Percentiles rank a stretch among this genome's conserved stretches.
Evolutionary conservation across 1,140 invertebrate species (phyloP).

Genomic region (Drosophila leontia): DNA sequence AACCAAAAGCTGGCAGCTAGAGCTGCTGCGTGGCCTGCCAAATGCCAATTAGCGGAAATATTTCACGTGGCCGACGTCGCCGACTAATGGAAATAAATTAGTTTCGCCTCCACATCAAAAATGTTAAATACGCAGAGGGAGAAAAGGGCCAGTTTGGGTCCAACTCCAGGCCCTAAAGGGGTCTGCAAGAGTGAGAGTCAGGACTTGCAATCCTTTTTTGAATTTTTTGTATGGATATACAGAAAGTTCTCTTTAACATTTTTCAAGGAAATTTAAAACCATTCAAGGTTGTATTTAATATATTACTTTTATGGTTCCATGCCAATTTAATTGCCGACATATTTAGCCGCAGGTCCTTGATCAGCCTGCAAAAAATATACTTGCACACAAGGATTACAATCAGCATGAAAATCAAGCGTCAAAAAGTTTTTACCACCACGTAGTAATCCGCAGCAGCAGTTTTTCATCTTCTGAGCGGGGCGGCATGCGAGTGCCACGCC

Average conservation of each 20-base stretch:
- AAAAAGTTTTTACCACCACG: conserved; percentile 62
- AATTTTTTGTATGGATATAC: neutral
- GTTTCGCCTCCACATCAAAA: conserved; percentile 49
- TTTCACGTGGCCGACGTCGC: conserved; percentile 44
- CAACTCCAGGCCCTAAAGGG: neutral
- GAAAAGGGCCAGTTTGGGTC: neutral
- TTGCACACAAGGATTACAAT: conserved; percentile 63
- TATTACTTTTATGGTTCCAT: neutral
- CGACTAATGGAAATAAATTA: conserved; percentile 74
- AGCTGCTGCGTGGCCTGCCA: conserved; percentile 44
- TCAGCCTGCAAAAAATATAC: conserved; percentile 14
- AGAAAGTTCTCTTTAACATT: neutral
- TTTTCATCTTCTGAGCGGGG: conserved; percentile 48
- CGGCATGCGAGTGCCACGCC: conserved; percentile 46
- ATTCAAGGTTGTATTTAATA: neutral
- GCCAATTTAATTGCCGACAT: conserved; percentile 21
- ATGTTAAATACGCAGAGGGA: conserved; percentile 48
- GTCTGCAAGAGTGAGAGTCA: no score
- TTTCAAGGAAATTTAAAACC: neutral
- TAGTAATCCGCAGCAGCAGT: conserved; percentile 63
- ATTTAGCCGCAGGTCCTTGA: conserved; percentile 22
- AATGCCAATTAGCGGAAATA: conserved; percentile 78
- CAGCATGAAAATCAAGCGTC: conserved; percentile 77
- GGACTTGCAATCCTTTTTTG: neutral
- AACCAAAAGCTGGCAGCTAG: neutral